Base-by-base conservation (phyloP, 2,888 invertebrate genomes). In the Crossocerus cetratus region DNA sequence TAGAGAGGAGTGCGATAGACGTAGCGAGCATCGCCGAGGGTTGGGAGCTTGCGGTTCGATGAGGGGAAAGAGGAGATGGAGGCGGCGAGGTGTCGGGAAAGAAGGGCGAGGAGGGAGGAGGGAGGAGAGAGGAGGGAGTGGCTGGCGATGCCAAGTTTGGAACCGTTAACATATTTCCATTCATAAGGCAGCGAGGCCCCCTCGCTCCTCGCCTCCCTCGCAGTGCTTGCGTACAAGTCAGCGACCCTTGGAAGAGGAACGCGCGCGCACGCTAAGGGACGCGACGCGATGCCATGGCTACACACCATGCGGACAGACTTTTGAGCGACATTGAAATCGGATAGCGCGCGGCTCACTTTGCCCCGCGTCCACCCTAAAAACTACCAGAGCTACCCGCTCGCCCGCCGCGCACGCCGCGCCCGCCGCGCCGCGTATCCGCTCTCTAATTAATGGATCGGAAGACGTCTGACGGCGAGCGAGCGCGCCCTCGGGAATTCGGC, bases 151-250 rank as follows among this genome's bases (percentile, higher is more conserved):
- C 72, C 72, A 76, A 77, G 74, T 77, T 76, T 77, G 78, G 74
- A 72, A 78, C 78, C 77, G 81, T 81, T 82, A 80, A 75, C 78
- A 80, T 80, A 84, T 82, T 83, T 78, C 78, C 83, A 85, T 85
- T 85, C 83, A 84, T 83, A 77, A 82, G 69, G 62, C 77, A 63
- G 70, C 53, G 11, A 60, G 57, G 54, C 57, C 45, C 59, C 11
- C 23, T 62, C 68, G 67, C 70, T 43, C 42, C 65, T 56, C 68
- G 64, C 72, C 65, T 74, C 76, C 64, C 62, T 76, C 62, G 57
- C 73, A 32, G 11, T 69, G 65, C 49, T 61, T 44, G 20, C 32
- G 43, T 16, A 64, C 63, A 70, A 84, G 85, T 85, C 84, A 78
- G 70, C 80, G 83, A 83, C 83, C 84, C 72, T 44, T 60, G 32